phyloP scores from a whole-genome alignment of 2,113 vertebrate genomes.

The Cryptotis parvus region DNA sequence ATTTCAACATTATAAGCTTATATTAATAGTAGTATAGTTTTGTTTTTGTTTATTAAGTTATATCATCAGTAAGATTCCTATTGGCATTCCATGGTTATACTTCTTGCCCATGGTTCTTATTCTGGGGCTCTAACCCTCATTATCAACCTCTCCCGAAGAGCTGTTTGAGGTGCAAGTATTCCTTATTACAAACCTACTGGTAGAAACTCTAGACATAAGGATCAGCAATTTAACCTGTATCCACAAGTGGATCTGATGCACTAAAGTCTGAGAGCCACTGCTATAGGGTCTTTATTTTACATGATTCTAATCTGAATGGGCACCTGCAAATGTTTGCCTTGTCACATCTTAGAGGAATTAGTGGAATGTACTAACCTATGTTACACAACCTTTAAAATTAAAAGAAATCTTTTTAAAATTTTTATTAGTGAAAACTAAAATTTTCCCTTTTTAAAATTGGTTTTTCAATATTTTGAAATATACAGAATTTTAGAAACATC shows the following conservation, averaged over 20 bases:
- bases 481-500: too few species aligned
- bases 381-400: slow-evolving; percentile 16
- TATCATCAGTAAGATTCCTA: background rate
- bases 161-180: background rate
- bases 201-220: background rate
- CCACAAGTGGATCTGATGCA: background rate
- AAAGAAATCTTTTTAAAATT: background rate
- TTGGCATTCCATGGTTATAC: background rate
- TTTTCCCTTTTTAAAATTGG: too few species aligned
- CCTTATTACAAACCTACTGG: background rate
- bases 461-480: too few species aligned
- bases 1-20: background rate
- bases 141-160: background rate
- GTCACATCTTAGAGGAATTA: background rate
- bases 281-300: background rate
- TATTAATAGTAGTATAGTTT: background rate
- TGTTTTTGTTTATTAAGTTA: background rate
- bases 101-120: background rate
- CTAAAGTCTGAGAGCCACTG: background rate
- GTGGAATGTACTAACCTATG: background rate
- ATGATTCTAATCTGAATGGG: background rate
- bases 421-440: too few species aligned
- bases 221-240: background rate
- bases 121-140: background rate
- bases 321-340: background rate